These are phyloP conservation scores for Zosterops pallidus DNA, from an alignment of 2,113 vertebrate genomes.

Conservation along the genomic window DNA sequence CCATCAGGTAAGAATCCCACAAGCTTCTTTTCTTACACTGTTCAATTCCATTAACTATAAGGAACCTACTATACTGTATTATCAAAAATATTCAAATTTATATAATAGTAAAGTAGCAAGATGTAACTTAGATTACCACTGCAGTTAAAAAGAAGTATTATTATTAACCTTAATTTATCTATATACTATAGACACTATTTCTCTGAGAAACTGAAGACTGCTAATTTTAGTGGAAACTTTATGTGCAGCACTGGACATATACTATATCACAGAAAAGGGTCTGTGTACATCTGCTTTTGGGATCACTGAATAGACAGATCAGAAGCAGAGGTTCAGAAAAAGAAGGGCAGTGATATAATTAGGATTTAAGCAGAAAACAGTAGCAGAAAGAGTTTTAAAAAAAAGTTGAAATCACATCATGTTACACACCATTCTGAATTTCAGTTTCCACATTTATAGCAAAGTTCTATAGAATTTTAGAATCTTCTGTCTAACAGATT, in stretches of 20 bases:
- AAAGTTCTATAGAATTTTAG: not conserved
- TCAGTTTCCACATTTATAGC: not conserved
- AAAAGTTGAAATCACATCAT: not conserved
- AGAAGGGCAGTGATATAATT: not conserved
- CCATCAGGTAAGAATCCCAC: not conserved
- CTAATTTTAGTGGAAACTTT: not conserved
- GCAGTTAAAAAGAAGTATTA: not conserved
- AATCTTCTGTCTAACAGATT: not conserved
- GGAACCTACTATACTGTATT: not conserved
- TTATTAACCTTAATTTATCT: not conserved
- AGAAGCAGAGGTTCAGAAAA: not conserved
- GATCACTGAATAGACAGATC: not conserved
- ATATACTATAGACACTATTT: not conserved
- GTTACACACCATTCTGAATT: not conserved
- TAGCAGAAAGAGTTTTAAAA: not conserved
- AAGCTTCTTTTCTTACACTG: not conserved
- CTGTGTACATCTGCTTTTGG: not conserved
- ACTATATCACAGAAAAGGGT: not conserved
- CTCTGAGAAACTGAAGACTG: not conserved
- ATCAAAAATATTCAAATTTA: not conserved
- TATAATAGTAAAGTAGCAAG: not conserved
- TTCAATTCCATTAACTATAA: not conserved
- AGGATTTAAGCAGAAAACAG: not conserved
- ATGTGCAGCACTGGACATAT: not conserved
- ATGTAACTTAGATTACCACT: not conserved